These are phyloP conservation scores for Campylomormyrus numenius DNA, from an alignment of 2,113 vertebrate genomes.

Conservation along the genomic window DNA sequence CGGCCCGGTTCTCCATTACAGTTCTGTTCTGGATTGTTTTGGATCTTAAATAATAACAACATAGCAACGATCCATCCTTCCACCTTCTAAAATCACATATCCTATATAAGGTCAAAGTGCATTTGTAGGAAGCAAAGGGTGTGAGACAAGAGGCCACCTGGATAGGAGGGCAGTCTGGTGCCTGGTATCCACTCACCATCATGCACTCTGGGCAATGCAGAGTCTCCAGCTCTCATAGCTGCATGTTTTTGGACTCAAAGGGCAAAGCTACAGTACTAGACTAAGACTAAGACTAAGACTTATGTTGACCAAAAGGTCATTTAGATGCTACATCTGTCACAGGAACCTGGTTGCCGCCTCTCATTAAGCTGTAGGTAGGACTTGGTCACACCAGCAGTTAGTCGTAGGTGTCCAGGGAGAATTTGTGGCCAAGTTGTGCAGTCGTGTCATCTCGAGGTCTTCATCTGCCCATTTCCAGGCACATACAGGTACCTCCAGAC, in stretches of 20 bases:
- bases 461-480: conserved; percentile 45
- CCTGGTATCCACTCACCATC: neutral
- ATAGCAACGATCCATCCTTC: neutral
- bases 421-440: neutral
- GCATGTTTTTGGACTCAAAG: neutral
- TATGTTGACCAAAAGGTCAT: conserved; percentile 13
- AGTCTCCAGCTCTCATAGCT: neutral
- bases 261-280: neutral
- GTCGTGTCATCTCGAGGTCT: conserved; percentile 55
- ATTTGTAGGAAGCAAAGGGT: neutral
- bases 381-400: neutral
- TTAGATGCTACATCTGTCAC: neutral
- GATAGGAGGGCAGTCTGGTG: neutral
- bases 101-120: neutral
- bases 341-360: neutral
- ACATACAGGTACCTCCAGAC: conserved; percentile 87
- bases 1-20: neutral
- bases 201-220: neutral
- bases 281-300: conserved; percentile 18
- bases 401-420: neutral
- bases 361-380: neutral
- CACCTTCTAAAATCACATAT: neutral
- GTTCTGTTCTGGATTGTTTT: neutral
- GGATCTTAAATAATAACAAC: neutral
- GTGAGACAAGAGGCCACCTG: neutral